Percentiles rank a stretch among this genome's conserved stretches.
These are phyloP conservation scores for Agrochola litura DNA, from an alignment of 2,888 invertebrate species.

Conservation along the genomic window DNA sequence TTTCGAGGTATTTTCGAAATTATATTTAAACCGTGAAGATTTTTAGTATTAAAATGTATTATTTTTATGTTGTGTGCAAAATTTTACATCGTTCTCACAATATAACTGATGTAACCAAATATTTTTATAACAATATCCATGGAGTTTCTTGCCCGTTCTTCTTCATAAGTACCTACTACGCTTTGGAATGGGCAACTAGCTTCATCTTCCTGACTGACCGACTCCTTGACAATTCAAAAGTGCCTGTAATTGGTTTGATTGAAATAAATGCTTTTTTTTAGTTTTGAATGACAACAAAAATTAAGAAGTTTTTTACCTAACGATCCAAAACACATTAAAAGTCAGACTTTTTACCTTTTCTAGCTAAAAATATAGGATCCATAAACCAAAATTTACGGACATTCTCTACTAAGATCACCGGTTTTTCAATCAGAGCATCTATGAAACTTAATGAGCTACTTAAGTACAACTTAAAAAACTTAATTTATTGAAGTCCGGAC, in stretches of 20 bases:
- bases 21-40: not conserved
- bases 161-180: too few relatives aligned
- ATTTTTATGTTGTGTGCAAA: too few relatives aligned
- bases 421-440: slow-evolving; percentile 33
- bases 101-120: too few relatives aligned
- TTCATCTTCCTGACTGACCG: too few relatives aligned
- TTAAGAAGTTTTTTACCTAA: too few relatives aligned
- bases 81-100: too few relatives aligned
- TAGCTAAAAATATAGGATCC: not conserved
- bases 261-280: too few relatives aligned
- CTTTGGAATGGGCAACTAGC: too few relatives aligned
- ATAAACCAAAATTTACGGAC: slow-evolving; percentile 8
- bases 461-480: slow-evolving; percentile 15
- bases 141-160: too few relatives aligned
- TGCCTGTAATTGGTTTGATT: too few relatives aligned
- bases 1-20: not conserved
- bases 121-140: too few relatives aligned
- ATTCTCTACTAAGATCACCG: slow-evolving; percentile 1
- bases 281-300: not conserved
- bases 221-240: too few relatives aligned
- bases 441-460: slow-evolving; percentile 37
- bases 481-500: slow-evolving; percentile 37
- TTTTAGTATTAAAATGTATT: not conserved
- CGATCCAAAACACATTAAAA: not conserved
- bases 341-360: not conserved